Base-by-base conservation (phyloP, 2,888 invertebrate species). In the Platycheirus rosarum region DNA sequence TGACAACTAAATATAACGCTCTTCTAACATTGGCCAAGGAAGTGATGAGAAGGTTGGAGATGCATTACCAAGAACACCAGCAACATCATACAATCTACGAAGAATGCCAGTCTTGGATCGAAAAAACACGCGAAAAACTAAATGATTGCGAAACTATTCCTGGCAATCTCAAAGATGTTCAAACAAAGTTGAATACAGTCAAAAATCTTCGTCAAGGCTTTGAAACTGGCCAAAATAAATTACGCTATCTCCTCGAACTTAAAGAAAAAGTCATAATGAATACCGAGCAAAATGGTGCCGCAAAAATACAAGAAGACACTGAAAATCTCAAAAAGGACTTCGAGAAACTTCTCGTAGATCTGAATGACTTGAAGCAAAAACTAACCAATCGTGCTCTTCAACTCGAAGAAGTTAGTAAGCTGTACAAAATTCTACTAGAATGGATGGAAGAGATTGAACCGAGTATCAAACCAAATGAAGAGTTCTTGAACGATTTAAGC, bases 231-330 rank as follows among this genome's bases (percentile, higher is more conserved):
- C 97, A 98, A 88, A 95, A 95, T 87, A 95, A 95, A 87, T 89
- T 97, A 18, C 92, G 95, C 7, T 97, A 97, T 88, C 94, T 97
- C 57, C 91, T 97, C 32, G 98, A 98, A 87, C 91, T 97, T 1
- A 97, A 97, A 88, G 98, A 98, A 89, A 95, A 96, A 87, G 97
- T 98, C 0, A 95, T 97, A 7, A 95, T 97, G 92, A 97, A 97
- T 88, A 98, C 98, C 0, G 97, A 97, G 90, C 95, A 95, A 85
- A 93, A 93, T 62, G 98, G 98, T 0, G 96, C 96, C 0, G 94
- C 94, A 0, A 96, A 96, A 89, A 97, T 98, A 74, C 95, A 97
- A 87, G 97, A 98, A 88, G 97, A 97, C 86, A 97, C 97, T 0
- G 97, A 97, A 88, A 94, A 93, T 84, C 91, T 97, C 20, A 97